Evolutionary conservation across 2,113 vertebrate genomes (phyloP).

Genomic region (Alexandromys fortis): DNA sequence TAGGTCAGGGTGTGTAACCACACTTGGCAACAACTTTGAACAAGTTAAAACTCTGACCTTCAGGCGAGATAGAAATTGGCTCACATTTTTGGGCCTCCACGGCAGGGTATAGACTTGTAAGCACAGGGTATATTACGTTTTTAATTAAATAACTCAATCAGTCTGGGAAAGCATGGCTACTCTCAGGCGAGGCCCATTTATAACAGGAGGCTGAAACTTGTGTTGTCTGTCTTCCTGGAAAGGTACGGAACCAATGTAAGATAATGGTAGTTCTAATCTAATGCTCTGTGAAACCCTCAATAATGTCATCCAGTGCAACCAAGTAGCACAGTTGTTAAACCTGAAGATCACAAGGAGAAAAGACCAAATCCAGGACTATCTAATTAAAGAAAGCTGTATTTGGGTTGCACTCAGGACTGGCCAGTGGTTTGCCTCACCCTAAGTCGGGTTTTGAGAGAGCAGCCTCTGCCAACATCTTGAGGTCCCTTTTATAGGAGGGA

Average conservation of each 20-base stretch:
- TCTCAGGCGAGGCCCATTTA: not conserved
- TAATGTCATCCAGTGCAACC: not conserved
- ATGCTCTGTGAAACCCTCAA: not conserved
- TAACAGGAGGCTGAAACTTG: not conserved
- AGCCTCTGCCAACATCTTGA: not conserved
- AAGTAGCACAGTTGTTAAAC: not conserved
- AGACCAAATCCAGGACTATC: not conserved
- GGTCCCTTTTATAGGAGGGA: not conserved
- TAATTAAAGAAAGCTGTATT: not conserved
- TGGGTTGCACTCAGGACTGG: not conserved
- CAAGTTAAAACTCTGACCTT: no score
- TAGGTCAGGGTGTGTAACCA: no score
- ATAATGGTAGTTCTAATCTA: not conserved
- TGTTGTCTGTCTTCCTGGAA: not conserved
- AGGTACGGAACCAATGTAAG: not conserved
- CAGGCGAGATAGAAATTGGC: no score
- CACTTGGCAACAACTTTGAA: no score
- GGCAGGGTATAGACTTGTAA: not conserved
- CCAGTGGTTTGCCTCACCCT: not conserved
- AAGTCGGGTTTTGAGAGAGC: not conserved
- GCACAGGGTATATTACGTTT: not conserved
- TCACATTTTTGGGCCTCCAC: no score
- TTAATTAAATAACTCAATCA: constrained; percentile 13
- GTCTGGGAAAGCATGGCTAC: not conserved
- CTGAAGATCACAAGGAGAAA: not conserved